A percentile compares a stretch with the other conserved stretches of the same genome.
Conservation (phyloP, 2,113 vertebrate species). For the Phyllostomus discolor region DNA sequence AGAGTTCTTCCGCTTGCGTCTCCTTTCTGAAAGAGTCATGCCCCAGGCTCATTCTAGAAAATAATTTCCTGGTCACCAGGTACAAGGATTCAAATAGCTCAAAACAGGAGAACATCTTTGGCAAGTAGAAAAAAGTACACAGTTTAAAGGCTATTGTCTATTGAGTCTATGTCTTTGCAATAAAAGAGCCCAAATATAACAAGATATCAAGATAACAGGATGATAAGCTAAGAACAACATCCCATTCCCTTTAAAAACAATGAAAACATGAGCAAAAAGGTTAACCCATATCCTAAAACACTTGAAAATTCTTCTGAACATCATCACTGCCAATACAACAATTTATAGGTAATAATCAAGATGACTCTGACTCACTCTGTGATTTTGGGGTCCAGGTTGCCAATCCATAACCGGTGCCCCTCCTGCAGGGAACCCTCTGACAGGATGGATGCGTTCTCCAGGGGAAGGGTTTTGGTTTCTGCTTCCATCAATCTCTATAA, state of each 20-base stretch:
- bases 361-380: slow-evolving; percentile 89
- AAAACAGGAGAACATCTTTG: background rate
- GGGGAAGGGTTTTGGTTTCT: slow-evolving; percentile 85
- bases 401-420: slow-evolving; percentile 96
- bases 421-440: slow-evolving; percentile 93
- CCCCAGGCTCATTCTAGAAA: background rate
- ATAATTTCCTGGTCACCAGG: background rate
- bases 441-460: slow-evolving; percentile 96
- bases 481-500: slow-evolving; percentile 85
- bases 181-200: background rate
- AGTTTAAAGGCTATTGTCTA: background rate
- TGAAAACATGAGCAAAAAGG: background rate
- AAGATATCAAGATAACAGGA: background rate
- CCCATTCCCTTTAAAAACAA: background rate
- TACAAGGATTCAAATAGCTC: background rate
- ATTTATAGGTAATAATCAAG: background rate
- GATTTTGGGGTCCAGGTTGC: slow-evolving; percentile 97
- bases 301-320: background rate
- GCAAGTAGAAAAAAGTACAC: background rate
- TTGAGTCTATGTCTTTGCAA: background rate
- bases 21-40: background rate
- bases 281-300: background rate
- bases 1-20: background rate
- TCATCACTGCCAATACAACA: background rate
- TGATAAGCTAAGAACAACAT: background rate